phyloP scores from a whole-genome alignment of 2,113 vertebrate species.

The Coreoperca whiteheadi region DNA sequence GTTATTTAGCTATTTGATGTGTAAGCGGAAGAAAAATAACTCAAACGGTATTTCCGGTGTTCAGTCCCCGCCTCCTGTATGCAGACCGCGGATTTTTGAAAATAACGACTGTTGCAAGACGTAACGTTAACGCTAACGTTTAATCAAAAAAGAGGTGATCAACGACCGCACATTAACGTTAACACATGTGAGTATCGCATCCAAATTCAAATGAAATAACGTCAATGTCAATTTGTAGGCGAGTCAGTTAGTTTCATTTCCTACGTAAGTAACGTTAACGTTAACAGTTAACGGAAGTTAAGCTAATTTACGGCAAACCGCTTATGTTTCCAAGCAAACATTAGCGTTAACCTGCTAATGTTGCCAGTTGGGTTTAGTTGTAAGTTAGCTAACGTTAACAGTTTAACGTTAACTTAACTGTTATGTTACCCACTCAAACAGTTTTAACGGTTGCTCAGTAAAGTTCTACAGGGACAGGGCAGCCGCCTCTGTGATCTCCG shows the following conservation, averaged over 20 bases:
- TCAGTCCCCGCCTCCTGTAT: background rate
- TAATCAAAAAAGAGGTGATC: no score
- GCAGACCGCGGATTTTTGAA: conserved; percentile 73
- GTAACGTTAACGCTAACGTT: no score
- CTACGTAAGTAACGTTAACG: no score
- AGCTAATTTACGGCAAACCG: background rate
- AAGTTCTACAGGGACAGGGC: background rate
- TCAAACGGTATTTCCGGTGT: conserved; percentile 51
- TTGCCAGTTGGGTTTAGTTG: background rate
- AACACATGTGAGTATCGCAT: conserved; percentile 38
- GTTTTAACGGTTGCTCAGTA: background rate
- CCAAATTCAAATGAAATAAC: fast-evolving
- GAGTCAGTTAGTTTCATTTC: background rate
- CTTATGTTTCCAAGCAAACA: conserved; percentile 4
- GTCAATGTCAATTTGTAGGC: background rate
- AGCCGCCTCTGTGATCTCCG: background rate
- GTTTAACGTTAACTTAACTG: no score
- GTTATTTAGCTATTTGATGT: background rate
- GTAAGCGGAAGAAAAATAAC: conserved; percentile 9
- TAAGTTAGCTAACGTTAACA: no score
- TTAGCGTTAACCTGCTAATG: conserved; percentile 7
- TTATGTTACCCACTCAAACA: background rate
- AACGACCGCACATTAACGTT: no score
- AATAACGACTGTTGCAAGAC: conserved; percentile 19
- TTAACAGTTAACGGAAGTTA: no score